Evolutionary conservation across 2,888 invertebrate species (phyloP).

Genomic region (Cactoblastis cactorum): DNA sequence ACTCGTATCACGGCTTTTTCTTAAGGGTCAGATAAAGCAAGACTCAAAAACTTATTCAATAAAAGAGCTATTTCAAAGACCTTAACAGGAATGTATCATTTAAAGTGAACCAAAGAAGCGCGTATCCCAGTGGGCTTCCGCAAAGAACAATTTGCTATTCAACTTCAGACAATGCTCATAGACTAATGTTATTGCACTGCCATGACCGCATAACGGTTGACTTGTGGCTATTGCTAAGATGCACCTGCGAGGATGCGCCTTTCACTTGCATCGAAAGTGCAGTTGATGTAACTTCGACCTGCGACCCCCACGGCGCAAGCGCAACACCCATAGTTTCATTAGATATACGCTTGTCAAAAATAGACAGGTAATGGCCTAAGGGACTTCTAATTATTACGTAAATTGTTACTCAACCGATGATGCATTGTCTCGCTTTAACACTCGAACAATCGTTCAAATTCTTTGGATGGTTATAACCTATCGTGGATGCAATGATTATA

Average conservation of each 20-base stretch:
- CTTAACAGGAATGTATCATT: not conserved
- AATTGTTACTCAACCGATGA: slow-evolving; percentile 4
- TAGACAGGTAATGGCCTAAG: slow-evolving; percentile 7
- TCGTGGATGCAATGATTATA: not conserved
- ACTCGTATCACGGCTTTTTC: too few relatives aligned
- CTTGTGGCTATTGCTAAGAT: slow-evolving; percentile 24
- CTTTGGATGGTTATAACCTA: not conserved
- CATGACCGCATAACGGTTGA: slow-evolving; percentile 16
- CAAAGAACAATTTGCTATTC: slow-evolving; percentile 12
- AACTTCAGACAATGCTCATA: slow-evolving; percentile 4
- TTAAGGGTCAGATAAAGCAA: too few relatives aligned
- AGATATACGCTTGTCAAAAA: slow-evolving; percentile 12
- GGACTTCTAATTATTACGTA: slow-evolving; percentile 11
- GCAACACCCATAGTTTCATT: slow-evolving; percentile 15
- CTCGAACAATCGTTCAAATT: not conserved
- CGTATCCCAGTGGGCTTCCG: not conserved
- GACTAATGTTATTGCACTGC: slow-evolving; percentile 15
- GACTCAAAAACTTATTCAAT: not conserved
- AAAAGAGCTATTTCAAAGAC: not conserved
- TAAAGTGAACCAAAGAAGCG: not conserved
- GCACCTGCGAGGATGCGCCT: slow-evolving; percentile 65
- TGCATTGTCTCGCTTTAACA: slow-evolving; percentile 4
- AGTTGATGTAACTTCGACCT: slow-evolving; percentile 66
- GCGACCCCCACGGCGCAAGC: slow-evolving; percentile 40
- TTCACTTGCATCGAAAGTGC: slow-evolving; percentile 77